phyloP scores from a whole-genome alignment of 1,140 invertebrate genomes.

The Elymnias hypermnestra region DNA sequence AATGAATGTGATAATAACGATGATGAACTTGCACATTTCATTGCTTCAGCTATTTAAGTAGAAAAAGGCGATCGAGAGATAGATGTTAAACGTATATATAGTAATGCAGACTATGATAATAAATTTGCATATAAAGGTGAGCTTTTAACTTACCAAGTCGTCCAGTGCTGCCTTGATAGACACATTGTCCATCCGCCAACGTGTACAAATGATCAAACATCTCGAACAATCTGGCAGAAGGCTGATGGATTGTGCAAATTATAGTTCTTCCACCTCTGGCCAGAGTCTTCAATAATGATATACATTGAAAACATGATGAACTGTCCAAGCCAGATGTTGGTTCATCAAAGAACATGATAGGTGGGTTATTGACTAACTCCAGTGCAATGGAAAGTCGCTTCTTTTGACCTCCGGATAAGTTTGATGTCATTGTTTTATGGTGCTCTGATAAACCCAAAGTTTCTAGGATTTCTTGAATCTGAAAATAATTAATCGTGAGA shows the following conservation, averaged over 20 bases:
- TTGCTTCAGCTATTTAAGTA: too few relatives aligned
- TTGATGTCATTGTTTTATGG: slow-evolving; percentile 90
- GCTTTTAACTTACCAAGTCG: slow-evolving; percentile 76
- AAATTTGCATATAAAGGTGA: background rate
- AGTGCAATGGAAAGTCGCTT: slow-evolving; percentile 97
- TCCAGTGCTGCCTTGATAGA: slow-evolving; percentile 92
- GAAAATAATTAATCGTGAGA: slow-evolving; percentile 27
- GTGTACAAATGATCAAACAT: slow-evolving; percentile 98
- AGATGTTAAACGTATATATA: too few relatives aligned
- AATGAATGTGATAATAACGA: too few relatives aligned
- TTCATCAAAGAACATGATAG: slow-evolving; percentile 98
- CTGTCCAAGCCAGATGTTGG: slow-evolving; percentile 97
- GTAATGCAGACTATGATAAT: too few relatives aligned
- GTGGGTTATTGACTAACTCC: slow-evolving; percentile 96
- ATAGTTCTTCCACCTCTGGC: slow-evolving; percentile 94
- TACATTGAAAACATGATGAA: slow-evolving; percentile 95
- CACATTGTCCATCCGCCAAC: slow-evolving; percentile 94
- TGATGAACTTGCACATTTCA: too few relatives aligned
- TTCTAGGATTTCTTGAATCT: slow-evolving; percentile 94
- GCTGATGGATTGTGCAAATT: slow-evolving; percentile 98
- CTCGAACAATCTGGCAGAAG: slow-evolving; percentile 95
- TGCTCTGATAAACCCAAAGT: slow-evolving; percentile 92
- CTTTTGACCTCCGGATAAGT: slow-evolving; percentile 96
- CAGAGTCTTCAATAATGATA: slow-evolving; percentile 90
- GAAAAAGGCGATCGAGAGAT: too few relatives aligned